phyloP scores from a whole-genome alignment of 2,113 vertebrate species.

The Alosa alosa region DNA sequence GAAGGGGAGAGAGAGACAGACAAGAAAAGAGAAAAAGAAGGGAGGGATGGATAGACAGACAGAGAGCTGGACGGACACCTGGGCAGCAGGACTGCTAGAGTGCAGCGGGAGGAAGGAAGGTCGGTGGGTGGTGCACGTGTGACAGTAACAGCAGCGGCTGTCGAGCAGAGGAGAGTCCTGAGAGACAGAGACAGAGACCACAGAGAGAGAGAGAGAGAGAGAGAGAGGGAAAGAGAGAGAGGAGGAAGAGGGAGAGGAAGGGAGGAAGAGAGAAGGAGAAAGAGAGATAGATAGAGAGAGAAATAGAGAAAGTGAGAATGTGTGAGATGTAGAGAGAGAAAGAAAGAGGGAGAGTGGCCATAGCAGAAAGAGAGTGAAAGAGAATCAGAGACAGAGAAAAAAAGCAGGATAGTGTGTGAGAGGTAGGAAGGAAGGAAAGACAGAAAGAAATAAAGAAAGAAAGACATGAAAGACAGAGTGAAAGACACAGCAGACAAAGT shows the following conservation, averaged over 20 bases:
- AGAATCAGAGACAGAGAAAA: background rate
- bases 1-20: background rate
- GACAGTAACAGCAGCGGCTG: constrained; percentile 84
- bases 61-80: constrained; percentile 75
- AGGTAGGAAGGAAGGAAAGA: background rate
- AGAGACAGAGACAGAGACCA: constrained; percentile 7
- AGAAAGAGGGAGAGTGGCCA: background rate
- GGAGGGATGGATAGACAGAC: constrained; percentile 3
- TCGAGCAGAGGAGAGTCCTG: constrained; percentile 81
- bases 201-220: background rate
- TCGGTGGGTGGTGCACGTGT: constrained; percentile 82
- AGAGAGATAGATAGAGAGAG: background rate
- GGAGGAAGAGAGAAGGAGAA: background rate
- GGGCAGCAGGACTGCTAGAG: constrained; percentile 77
- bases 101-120: constrained; percentile 84
- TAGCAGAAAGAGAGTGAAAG: background rate
- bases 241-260: background rate
- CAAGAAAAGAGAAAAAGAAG: background rate
- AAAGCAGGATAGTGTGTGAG: background rate
- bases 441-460: background rate
- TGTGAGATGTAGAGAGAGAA: background rate
- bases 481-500: constrained; percentile 1
- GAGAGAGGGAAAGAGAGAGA: background rate
- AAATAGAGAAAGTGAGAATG: background rate
- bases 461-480: constrained; percentile 8